Evolutionary conservation across 2,797 vertebrate genomes (phyloP), one percentile per base, ranked within the genome.

Genomic region (Malurus leucopterus): DNA sequence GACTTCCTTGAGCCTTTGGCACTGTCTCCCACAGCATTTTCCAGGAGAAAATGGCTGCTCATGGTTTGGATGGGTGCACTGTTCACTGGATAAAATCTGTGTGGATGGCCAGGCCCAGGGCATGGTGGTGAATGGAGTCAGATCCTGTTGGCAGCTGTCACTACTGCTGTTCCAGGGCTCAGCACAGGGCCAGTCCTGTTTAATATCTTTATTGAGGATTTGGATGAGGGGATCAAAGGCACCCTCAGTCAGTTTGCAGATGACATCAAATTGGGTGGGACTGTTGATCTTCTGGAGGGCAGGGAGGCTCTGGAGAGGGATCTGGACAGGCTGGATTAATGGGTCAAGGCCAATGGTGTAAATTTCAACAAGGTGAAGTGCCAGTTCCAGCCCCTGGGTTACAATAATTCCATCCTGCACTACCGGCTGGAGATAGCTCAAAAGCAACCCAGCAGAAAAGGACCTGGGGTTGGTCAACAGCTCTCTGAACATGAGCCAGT

Each of bases 161-260:
- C 21, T 34, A 9, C 13, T 6, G 7, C 6, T 23, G 34, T 6
- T 53, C 10, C 34, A 41, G 26, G 38, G 26, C 18, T 59, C 61
- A 53, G 34, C 16, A 65, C 1, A 11, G 3, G 17, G 5, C 7
- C 58, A 58, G 5, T 53, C 40, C 21, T 41, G 12, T 34, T 65
- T n/a, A 51, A 11, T 27, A 30, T 3, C 34, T 34, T 34, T 20
- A n/a, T 2, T 1, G 2, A 24, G 20, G 4, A 41, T 5, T 59
- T 47, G 61, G 26, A 61, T 41, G 34, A 53, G 30, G 8, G 24
- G 15, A 72, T 19, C 5, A 8, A 72, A 29, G 43, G 32, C 21
- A 72, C 29, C 16, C 8, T 38, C 34, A 58, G 43, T 20, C 27
- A 47, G 27, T 36, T 38, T 8, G 7, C 34, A 26, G n/a, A 19